phyloP scores from a whole-genome alignment of 1,140 invertebrate genomes.

The Lerema accius region DNA sequence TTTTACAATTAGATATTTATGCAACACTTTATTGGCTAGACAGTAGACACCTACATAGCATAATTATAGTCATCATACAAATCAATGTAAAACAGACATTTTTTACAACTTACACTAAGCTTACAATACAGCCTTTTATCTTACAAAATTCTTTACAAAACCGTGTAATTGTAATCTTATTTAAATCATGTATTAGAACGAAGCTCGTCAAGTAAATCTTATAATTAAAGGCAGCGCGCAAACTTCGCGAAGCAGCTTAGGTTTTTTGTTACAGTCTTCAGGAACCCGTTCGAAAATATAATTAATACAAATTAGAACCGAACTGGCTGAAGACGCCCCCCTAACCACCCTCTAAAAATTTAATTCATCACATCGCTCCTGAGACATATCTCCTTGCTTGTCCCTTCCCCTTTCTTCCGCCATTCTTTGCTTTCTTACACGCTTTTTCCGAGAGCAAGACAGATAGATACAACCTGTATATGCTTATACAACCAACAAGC shows the following conservation, averaged over 20 bases:
- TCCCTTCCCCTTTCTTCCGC: conserved; percentile 75
- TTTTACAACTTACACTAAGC: no score
- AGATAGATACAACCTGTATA: conserved; percentile 55
- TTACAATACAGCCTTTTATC: no score
- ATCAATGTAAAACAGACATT: no score
- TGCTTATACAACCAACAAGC: conserved; percentile 13
- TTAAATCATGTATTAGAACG: no score
- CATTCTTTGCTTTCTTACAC: conserved; percentile 80
- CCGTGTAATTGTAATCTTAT: no score
- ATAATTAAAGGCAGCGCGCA: no score
- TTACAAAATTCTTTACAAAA: no score
- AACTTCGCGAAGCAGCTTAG: background rate
- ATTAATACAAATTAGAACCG: conserved; percentile 79
- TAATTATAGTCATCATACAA: no score
- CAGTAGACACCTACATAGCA: no score
- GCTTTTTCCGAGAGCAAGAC: conserved; percentile 73
- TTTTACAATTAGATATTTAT: no score
- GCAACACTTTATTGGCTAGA: no score
- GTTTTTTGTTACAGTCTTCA: background rate
- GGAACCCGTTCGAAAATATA: conserved; percentile 63
- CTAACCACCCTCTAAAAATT: conserved; percentile 78
- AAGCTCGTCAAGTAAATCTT: no score
- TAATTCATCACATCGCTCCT: conserved; percentile 78
- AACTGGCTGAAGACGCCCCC: conserved; percentile 67
- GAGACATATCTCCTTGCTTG: conserved; percentile 73